These are phyloP conservation scores for Eulithis prunata DNA, from an alignment of 2,888 invertebrate species.

Conservation along the genomic window DNA sequence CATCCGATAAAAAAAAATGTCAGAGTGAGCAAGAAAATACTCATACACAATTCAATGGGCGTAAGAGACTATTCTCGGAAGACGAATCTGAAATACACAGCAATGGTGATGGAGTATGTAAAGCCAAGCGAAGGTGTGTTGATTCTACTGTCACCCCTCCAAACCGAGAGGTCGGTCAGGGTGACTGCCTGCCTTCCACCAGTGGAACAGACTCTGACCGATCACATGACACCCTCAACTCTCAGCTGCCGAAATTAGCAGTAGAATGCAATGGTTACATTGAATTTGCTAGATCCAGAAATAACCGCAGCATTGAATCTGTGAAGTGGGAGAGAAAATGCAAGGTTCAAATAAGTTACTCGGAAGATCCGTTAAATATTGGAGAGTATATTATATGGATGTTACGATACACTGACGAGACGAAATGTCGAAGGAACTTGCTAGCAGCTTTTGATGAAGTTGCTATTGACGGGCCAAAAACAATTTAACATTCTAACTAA, in stretches of 20 bases:
- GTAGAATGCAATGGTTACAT: conserved; percentile 79
- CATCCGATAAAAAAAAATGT: conserved; percentile 52
- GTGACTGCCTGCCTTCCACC: conserved; percentile 77
- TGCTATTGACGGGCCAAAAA: conserved; percentile 56
- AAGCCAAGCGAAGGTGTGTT: conserved; percentile 60
- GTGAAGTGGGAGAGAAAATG: conserved; percentile 86
- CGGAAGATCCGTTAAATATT: conserved; percentile 76
- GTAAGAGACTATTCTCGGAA: conserved; percentile 54
- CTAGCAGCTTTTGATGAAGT: conserved; percentile 80
- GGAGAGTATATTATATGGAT: conserved; percentile 85
- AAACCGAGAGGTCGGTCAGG: conserved; percentile 73
- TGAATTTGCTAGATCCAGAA: conserved; percentile 71
- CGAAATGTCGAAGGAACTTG: conserved; percentile 84
- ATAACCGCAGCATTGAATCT: conserved; percentile 63
- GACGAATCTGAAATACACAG: conserved; percentile 56
- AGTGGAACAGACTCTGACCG: conserved; percentile 68
- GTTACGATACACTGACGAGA: conserved; percentile 85
- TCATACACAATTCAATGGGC: conserved; percentile 42
- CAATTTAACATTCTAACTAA: conserved; percentile 38
- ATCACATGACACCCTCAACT: conserved; percentile 69
- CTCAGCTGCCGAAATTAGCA: conserved; percentile 72
- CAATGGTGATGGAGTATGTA: conserved; percentile 64
- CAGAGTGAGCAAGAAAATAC: conserved; percentile 46
- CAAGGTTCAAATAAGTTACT: conserved; percentile 86
- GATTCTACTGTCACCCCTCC: conserved; percentile 66